Evolutionary conservation across 2,113 vertebrate genomes (phyloP), one percentile per base, ranked within the genome.

Genomic region (Eublepharis macularius): DNA sequence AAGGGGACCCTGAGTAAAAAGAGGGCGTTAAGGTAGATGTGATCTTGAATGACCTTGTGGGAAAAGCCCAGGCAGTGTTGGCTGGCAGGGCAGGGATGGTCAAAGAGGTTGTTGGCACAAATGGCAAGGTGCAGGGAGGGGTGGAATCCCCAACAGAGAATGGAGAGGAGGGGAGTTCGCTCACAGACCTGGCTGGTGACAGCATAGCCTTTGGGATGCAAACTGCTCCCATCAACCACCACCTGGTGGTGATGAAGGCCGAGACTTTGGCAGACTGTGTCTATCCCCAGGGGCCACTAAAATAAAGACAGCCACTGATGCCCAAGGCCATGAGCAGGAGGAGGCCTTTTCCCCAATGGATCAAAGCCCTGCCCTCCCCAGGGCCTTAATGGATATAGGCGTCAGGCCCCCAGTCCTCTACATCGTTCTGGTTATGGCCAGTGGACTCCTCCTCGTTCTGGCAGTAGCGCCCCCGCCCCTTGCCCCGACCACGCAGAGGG

Each of bases 401-500:
- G 8, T 98, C 98, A 88, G 97, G 96, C 36, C 96, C 98, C 98
- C 98, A 99, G 92, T 98, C 97, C 86, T 98, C 98, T 87, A 96
- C 94, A 75, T 97, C 97, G 83, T 98, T 97, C 91, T 94, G 96
- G 88, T 94, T 95, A 74, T 90, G 89, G 47, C 97, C 94, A 80
- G 96, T 92, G 24, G 95, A 89, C 72, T 96, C 97, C 45, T 81
- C 81, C 70, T 83, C 84, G 34, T 97, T 96, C 26, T 97, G 96
- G 94, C 97, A 97, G 94, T 97, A 98, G 34, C 95, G 95, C 88
- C 97, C 97, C 89, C 96, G 97, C 94, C 97, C 97, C 95, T 98
- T 98, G 94, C 96, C 97, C 39, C 96, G 97, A 76, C 96, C 96
- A 3, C 96, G 97, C 2, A 95, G 94, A 29, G 95, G 94, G 84